Conservation (phyloP, 2,888 invertebrate genomes). For the Hoplodrina blanda region DNA sequence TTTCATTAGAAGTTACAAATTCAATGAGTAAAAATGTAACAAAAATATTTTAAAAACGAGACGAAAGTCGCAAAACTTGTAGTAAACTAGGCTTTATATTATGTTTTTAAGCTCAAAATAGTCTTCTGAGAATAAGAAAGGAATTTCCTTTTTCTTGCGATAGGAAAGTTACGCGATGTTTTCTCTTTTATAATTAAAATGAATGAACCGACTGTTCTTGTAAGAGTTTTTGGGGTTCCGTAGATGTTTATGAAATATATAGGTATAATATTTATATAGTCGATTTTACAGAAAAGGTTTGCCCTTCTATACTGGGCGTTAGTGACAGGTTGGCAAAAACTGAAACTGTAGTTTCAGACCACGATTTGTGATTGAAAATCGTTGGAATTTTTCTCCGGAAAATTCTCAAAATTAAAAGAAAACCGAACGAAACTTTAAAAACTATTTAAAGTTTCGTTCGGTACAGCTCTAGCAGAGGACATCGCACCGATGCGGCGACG, state of each 20-base stretch:
- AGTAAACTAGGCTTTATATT: neutral
- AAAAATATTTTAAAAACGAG: neutral
- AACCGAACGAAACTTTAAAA: no score
- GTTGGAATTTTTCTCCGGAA: no score
- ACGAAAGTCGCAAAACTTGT: neutral
- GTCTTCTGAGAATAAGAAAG: neutral
- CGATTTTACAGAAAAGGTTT: neutral
- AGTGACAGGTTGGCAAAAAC: no score
- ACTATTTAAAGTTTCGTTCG: no score
- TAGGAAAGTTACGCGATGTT: conserved; percentile 21
- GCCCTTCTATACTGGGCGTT: neutral
- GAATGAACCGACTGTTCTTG: conserved; percentile 24
- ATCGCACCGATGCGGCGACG: no score
- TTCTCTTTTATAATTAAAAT: conserved; percentile 38
- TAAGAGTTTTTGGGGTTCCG: neutral
- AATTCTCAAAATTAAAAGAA: no score
- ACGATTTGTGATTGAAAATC: no score
- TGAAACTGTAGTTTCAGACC: no score
- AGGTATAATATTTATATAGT: neutral
- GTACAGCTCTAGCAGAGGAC: no score
- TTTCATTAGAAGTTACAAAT: neutral
- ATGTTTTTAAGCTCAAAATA: neutral
- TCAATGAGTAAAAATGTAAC: neutral
- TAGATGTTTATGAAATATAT: no score
- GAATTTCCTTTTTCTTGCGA: conserved; percentile 10